Evolutionary conservation across 2,113 vertebrate species (phyloP).

Genomic region (Sorex araneus): DNA sequence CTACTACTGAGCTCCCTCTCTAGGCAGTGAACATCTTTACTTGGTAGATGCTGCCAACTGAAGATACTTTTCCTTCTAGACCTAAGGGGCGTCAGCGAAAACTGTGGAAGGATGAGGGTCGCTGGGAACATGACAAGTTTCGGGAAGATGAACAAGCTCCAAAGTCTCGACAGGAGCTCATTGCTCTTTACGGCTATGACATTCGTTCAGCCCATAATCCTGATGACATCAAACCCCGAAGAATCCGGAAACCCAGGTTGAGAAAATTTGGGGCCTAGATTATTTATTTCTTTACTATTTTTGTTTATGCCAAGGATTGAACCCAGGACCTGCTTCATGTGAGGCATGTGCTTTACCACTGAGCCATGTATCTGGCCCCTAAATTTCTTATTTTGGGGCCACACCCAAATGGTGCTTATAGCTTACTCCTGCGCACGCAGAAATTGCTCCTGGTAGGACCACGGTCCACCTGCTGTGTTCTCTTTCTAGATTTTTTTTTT

Average conservation of each 20-base stretch:
- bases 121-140: conserved; percentile 98
- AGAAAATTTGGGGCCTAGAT: neutral
- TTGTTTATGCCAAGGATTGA: too few relatives aligned
- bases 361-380: too few relatives aligned
- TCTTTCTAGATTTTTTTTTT: too few relatives aligned
- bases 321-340: too few relatives aligned
- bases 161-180: conserved; percentile 96
- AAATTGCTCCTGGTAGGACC: too few relatives aligned
- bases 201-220: conserved; percentile 94
- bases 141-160: conserved; percentile 98
- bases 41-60: conserved; percentile 23
- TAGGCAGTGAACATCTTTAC: conserved; percentile 15
- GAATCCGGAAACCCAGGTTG: conserved; percentile 94
- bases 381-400: too few relatives aligned
- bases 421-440: too few relatives aligned
- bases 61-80: conserved; percentile 85
- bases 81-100: conserved; percentile 97
- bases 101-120: conserved; percentile 98
- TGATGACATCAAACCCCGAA: conserved; percentile 91
- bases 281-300: neutral
- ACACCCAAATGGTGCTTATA: too few relatives aligned
- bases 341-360: too few relatives aligned
- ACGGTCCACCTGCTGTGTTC: too few relatives aligned
- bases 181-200: conserved; percentile 98
- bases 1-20: neutral